These are phyloP conservation scores for Peromyscus californicus DNA, from an alignment of 2,113 vertebrate genomes.

Conservation along the genomic window DNA sequence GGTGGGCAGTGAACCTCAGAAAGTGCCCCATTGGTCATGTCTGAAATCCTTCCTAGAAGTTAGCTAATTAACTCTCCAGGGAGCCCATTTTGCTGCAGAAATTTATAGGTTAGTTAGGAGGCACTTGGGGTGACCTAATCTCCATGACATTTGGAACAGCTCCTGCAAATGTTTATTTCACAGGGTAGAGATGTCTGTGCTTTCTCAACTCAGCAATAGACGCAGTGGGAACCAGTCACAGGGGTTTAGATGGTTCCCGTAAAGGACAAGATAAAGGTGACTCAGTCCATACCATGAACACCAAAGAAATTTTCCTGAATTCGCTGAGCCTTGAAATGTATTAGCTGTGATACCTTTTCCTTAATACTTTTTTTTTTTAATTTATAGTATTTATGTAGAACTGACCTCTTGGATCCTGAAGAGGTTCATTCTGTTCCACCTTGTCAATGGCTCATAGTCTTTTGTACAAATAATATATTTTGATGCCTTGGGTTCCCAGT, in stretches of 20 bases:
- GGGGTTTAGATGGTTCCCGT: background rate
- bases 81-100: background rate
- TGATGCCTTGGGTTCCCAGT: background rate
- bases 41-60: background rate
- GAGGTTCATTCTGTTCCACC: background rate
- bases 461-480: background rate
- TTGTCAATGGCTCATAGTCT: background rate
- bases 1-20: background rate
- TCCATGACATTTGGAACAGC: background rate
- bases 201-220: background rate
- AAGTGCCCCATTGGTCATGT: background rate
- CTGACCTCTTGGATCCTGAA: conserved; percentile 23
- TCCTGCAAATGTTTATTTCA: background rate
- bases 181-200: background rate
- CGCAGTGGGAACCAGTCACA: background rate
- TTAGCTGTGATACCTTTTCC: conserved; percentile 29
- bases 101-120: background rate
- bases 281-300: background rate
- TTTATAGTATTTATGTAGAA: background rate
- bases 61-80: background rate
- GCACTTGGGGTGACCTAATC: background rate
- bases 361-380: background rate
- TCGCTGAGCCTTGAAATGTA: background rate
- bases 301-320: background rate
- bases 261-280: background rate